These are phyloP conservation scores for Thera obeliscata DNA, from an alignment of 2,888 invertebrate species.

Conservation along the genomic window DNA sequence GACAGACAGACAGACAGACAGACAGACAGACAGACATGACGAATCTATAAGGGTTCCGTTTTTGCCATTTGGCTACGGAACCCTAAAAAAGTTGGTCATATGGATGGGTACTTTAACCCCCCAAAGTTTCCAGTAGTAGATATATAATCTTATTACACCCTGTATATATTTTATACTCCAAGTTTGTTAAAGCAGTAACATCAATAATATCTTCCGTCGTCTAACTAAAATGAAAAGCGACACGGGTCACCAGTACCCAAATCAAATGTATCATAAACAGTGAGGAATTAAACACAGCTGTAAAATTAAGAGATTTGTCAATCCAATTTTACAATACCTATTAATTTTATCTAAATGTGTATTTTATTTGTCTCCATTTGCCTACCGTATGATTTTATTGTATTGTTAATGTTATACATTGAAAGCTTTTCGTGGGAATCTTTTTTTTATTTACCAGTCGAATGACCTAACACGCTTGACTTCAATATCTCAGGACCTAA, in stretches of 20 bases:
- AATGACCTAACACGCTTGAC: conserved; percentile 41
- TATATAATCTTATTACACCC: no score
- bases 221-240: not conserved
- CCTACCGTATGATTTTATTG: conserved; percentile 49
- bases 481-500: conserved; percentile 42
- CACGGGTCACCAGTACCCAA: conserved; percentile 20
- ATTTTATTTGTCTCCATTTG: conserved; percentile 47
- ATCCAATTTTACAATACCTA: conserved; percentile 45
- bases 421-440: conserved; percentile 46
- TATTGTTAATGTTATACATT: conserved; percentile 44
- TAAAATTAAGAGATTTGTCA: conserved; percentile 44
- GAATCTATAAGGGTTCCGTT: no score
- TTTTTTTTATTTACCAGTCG: conserved; percentile 37
- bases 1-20: no score
- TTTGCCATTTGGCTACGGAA: no score
- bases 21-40: no score
- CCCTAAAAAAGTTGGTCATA: no score
- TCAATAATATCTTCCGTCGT: not conserved
- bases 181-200: no score
- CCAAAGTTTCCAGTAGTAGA: no score
- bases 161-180: no score
- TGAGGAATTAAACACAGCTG: conserved; percentile 37
- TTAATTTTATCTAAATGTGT: conserved; percentile 47
- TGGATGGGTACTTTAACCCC: no score
- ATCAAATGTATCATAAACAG: conserved; percentile 36